Evolutionary conservation across 2,888 invertebrate species (phyloP), one percentile per base, ranked within the genome.

Genomic region (Drosophila conformis): DNA sequence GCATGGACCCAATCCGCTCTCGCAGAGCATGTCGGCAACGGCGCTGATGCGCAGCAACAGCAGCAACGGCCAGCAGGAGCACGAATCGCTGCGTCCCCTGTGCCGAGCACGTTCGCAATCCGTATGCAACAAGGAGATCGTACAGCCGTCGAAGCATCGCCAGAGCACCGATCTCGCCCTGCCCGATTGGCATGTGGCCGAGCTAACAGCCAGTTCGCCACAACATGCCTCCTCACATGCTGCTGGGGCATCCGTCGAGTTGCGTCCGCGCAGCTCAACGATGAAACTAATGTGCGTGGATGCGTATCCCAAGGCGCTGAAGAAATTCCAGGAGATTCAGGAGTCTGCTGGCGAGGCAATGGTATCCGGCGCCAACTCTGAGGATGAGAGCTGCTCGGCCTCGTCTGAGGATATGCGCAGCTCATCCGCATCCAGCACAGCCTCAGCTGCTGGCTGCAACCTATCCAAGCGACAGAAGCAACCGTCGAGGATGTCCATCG

Each of bases 311-410:
- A 93, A 93, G 76, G 87, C 83, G 18, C 74, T 89, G 5, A 93
- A 93, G 73, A 93, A 93, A 78, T 91, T 87, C 66, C 93, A 93
- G 72, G 92, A 93, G 74, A 95, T 95, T 21, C 95, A 95, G 83
- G 95, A 95, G 84, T 94, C 95, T 2, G 95, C 95, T 4, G 95
- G 95, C 31, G 95, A 95, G 89, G 95, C 95, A 1, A 95, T 95
- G 93, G 95, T 96, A 38, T 95, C 95, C n/a, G 95, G 94, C 69
- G 94, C 94, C 69, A 94, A 94, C 78, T 95, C 95, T 0, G 95
- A 95, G 82, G 95, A 95, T 78, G 95, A 95, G 82, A 94, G 94
- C 78, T 94, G 94, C 73, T 94, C 94, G 10, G 94, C 94, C 42
- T 93, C 94, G 13, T 92, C 94, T 89, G 91, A 93, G 74, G 91